Percentiles rank a stretch among this genome's conserved stretches.
phyloP scores from a whole-genome alignment of 2,888 invertebrate species.

The Oligia strigilis region DNA sequence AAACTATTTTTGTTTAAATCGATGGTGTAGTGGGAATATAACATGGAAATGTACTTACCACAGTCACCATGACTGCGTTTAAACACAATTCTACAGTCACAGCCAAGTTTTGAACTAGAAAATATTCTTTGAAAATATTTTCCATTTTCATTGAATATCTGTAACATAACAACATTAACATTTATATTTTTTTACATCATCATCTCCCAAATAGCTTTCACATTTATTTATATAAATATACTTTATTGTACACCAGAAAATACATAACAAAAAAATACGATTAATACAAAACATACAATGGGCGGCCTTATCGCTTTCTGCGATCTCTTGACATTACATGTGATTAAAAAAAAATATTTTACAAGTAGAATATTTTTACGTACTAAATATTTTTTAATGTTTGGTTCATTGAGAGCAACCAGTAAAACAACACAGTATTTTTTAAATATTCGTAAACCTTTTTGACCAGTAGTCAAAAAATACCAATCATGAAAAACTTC shows the following conservation, averaged over 20 bases:
- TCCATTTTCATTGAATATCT: constrained; percentile 80
- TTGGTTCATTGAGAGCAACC: not conserved
- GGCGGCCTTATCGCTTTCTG: too few species aligned
- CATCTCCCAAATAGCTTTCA: not conserved
- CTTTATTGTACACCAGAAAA: too few species aligned
- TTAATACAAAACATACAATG: too few species aligned
- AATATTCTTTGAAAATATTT: constrained; percentile 81
- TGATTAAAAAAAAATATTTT: not conserved
- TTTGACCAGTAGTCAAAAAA: not conserved
- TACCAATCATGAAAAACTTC: too few species aligned
- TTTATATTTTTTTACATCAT: not conserved
- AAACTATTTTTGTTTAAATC: not conserved
- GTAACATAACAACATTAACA: constrained; percentile 26
- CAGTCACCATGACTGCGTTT: constrained; percentile 81
- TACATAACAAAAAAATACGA: too few species aligned
- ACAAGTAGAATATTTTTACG: not conserved
- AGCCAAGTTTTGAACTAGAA: constrained; percentile 83
- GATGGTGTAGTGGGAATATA: too few species aligned
- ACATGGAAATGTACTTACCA: constrained; percentile 72
- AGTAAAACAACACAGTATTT: not conserved
- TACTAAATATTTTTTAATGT: not conserved
- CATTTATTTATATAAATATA: too few species aligned
- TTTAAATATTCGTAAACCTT: not conserved
- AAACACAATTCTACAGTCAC: constrained; percentile 83
- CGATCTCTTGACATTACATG: not conserved